Conservation (phyloP, 1,140 invertebrate species). For the Trachelipus rathkii region DNA sequence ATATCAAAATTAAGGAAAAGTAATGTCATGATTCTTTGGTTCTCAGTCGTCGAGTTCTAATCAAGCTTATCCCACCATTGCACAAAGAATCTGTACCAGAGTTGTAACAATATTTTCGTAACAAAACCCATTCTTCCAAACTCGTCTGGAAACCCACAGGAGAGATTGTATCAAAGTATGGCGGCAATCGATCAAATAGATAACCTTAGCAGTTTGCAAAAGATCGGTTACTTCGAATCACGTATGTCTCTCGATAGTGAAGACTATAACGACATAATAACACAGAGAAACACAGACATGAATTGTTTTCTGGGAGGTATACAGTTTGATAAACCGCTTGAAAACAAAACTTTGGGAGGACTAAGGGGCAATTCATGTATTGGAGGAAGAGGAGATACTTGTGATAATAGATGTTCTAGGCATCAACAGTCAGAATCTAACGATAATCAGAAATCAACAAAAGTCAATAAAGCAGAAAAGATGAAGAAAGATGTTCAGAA, state of each 20-base stretch:
- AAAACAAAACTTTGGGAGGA: slow-evolving; percentile 8
- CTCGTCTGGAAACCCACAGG: slow-evolving; percentile 33
- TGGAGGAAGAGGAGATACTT: slow-evolving; percentile 25
- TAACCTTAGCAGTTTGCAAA: slow-evolving; percentile 23
- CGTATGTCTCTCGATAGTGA: slow-evolving; percentile 38
- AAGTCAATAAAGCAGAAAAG: slow-evolving; percentile 32
- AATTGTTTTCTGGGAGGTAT: neutral
- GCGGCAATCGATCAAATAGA: slow-evolving; percentile 44
- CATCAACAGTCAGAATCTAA: slow-evolving; percentile 34
- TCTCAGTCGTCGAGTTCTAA: slow-evolving; percentile 43
- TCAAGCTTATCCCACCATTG: slow-evolving; percentile 36
- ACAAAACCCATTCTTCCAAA: slow-evolving; percentile 33
- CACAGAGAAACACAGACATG: slow-evolving; percentile 37
- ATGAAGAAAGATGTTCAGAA: slow-evolving; percentile 40
- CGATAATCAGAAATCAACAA: slow-evolving; percentile 31
- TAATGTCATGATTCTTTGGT: slow-evolving; percentile 35
- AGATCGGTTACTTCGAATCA: slow-evolving; percentile 36
- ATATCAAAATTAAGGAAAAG: slow-evolving; percentile 38
- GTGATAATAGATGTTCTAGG: slow-evolving; percentile 29
- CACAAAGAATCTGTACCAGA: slow-evolving; percentile 41
- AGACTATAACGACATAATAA: slow-evolving; percentile 41
- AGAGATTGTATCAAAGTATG: slow-evolving; percentile 41
- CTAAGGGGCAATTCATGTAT: slow-evolving; percentile 24
- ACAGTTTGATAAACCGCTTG: neutral
- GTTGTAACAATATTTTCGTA: slow-evolving; percentile 42